These are phyloP conservation scores for Cerastoderma edule DNA, from an alignment of 2,888 invertebrate genomes.

Conservation along the genomic window DNA sequence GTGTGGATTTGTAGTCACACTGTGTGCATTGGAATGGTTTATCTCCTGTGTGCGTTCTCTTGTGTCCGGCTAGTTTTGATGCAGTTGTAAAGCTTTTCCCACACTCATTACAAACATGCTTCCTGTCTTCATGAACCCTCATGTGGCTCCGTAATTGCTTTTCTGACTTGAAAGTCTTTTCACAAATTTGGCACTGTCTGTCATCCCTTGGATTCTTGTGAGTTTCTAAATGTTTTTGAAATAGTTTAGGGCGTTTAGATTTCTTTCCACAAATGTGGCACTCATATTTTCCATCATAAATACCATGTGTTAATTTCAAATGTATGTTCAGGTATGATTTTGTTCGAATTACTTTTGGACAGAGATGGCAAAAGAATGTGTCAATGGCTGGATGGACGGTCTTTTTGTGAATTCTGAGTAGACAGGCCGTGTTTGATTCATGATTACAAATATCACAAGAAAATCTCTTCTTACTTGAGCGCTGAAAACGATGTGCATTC, in stretches of 20 bases:
- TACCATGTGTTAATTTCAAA: constrained; percentile 28
- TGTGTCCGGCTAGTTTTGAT: constrained; percentile 33
- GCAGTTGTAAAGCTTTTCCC: constrained; percentile 37
- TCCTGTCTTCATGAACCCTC: constrained; percentile 24
- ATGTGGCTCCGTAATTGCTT: constrained; percentile 21
- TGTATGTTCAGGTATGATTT: constrained; percentile 47
- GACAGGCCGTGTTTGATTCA: constrained; percentile 28
- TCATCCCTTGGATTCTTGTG: constrained; percentile 17
- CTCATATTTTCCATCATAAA: constrained; percentile 36
- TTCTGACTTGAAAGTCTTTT: constrained; percentile 27
- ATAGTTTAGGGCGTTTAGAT: constrained; percentile 12
- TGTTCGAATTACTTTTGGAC: constrained; percentile 33
- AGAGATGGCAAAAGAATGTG: constrained; percentile 34
- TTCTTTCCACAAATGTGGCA: constrained; percentile 35
- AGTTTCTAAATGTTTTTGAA: constrained; percentile 27
- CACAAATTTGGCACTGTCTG: constrained; percentile 22
- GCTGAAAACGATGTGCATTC: constrained; percentile 30
- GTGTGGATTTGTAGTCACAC: constrained; percentile 34
- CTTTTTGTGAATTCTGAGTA: constrained; percentile 32
- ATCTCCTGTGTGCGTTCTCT: constrained; percentile 27
- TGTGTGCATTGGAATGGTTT: constrained; percentile 33
- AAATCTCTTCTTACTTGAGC: constrained; percentile 22
- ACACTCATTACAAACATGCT: constrained; percentile 32
- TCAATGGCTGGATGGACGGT: constrained; percentile 21
- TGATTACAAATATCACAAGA: constrained; percentile 33